Evolutionary conservation across 2,797 vertebrate species (phyloP), one percentile per base, ranked within the genome.

Genomic region (Brachyalestes nurse): DNA sequence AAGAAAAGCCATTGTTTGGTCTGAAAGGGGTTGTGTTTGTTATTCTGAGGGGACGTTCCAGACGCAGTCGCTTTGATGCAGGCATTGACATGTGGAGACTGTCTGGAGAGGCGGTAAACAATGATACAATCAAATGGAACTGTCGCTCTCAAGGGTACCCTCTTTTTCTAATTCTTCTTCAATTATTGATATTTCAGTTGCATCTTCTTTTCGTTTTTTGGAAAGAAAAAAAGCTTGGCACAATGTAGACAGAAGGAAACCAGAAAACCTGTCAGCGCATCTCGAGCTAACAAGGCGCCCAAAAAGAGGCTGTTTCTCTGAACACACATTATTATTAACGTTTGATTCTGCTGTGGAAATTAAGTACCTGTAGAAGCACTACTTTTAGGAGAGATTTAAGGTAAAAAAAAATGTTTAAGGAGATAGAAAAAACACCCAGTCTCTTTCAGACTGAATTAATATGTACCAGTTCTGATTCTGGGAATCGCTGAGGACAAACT

Each of bases 121-220:
- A 60, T 66, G 23, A 65, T 58, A 17, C 23, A 69, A 77, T 80
- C 70, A 64, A 78, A 82, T 45, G 40, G 25, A 78, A 81, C 49
- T 40, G 47, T 55, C 53, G 16, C 60, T 75, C 28, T 72, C 61
- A 69, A 60, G 38, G 38, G 21, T 60, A 28, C 23, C 58, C 19
- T 78, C 45, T 55, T 77, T 64, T 42, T 42, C 21, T 62, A 57
- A 23, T 42, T 42, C 1, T 72, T 23, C 2, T 55, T 80, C 51
- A 72, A n/a, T 7, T 7, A 71, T 21, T 71, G 61, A 80, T 72
- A 72, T 62, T 69, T 81, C 58, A 64, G 38, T 21, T 66, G 25
- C 28, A 8, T 28, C 34, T 25, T 69, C 40, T 66, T 60, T 51
- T 51, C 13, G 13, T 47, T 45, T 45, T 49, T 19, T 0, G 19